These are phyloP conservation scores for Nothocercus julius DNA, from an alignment of 2,113 vertebrate species.

Conservation along the genomic window DNA sequence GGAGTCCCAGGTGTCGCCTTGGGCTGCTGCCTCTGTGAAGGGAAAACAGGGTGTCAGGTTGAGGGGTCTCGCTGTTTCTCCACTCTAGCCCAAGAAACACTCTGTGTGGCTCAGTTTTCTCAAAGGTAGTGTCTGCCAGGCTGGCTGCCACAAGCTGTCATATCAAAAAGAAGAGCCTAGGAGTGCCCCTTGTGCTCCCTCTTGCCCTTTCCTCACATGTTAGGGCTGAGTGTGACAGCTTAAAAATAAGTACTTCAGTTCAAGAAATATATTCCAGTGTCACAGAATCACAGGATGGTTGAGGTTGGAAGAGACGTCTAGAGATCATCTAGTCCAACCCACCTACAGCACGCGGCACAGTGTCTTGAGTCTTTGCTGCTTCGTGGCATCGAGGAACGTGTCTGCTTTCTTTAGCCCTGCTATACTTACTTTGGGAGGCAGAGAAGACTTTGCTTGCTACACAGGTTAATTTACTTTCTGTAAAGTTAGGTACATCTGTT, in stretches of 20 bases:
- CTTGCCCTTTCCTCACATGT: accelerated
- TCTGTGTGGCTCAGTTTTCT: neutral
- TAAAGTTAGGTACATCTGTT: no score
- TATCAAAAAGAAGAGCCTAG: accelerated
- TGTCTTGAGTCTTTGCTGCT: accelerated
- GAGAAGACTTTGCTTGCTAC: neutral
- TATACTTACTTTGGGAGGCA: neutral
- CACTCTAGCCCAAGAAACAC: neutral
- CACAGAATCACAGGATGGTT: no score
- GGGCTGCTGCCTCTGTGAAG: neutral
- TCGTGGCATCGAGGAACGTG: accelerated
- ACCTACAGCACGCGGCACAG: no score
- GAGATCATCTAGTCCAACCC: no score
- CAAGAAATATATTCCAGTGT: accelerated
- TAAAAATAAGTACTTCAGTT: neutral
- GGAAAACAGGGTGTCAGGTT: accelerated
- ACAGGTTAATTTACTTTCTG: accelerated
- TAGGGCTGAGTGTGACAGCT: no score
- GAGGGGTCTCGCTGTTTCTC: neutral
- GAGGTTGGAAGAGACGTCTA: no score
- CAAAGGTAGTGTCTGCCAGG: accelerated
- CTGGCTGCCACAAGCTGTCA: no score
- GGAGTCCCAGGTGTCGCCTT: neutral
- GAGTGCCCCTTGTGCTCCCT: neutral
- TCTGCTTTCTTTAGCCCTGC: neutral